phyloP scores from a whole-genome alignment of 2,888 invertebrate species.

The Strigamia transsilvanica region DNA sequence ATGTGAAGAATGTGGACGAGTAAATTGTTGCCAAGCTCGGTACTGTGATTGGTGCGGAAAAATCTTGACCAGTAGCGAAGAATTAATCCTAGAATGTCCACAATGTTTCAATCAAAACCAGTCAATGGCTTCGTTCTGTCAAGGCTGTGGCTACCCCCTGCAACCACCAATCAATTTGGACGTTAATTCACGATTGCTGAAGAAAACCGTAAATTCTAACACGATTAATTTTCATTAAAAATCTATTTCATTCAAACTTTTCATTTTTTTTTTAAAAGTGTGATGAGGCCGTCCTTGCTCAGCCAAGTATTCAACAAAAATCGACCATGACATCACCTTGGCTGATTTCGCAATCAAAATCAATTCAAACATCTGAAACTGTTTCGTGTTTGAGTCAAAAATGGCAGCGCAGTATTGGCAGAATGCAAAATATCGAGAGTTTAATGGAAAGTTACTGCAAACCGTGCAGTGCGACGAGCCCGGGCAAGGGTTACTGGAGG shows the following conservation, averaged over 20 bases:
- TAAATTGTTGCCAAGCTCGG: constrained; percentile 23
- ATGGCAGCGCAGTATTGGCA: neutral
- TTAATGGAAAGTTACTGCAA: constrained; percentile 9
- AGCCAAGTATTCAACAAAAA: neutral
- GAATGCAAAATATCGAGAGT: constrained; percentile 2
- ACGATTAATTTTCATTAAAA: neutral
- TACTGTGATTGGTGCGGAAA: constrained; percentile 50
- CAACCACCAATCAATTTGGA: constrained; percentile 38
- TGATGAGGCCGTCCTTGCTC: neutral
- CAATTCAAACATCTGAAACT: neutral
- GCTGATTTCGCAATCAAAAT: neutral
- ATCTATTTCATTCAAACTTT: neutral
- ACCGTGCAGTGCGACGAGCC: constrained; percentile 43
- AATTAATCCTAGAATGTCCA: constrained; percentile 28
- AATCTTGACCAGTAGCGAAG: neutral
- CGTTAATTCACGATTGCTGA: neutral
- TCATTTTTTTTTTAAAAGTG: neutral
- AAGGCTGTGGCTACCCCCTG: constrained; percentile 16
- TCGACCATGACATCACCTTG: constrained; percentile 14
- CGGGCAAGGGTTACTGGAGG: constrained; percentile 54
- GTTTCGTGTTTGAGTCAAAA: constrained; percentile 28
- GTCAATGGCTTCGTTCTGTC: constrained; percentile 15
- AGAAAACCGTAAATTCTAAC: neutral
- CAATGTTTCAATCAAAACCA: constrained; percentile 12
- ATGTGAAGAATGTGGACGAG: constrained; percentile 31